phyloP scores from a whole-genome alignment of 2,888 invertebrate genomes.

The Nomada ruficornis region DNA sequence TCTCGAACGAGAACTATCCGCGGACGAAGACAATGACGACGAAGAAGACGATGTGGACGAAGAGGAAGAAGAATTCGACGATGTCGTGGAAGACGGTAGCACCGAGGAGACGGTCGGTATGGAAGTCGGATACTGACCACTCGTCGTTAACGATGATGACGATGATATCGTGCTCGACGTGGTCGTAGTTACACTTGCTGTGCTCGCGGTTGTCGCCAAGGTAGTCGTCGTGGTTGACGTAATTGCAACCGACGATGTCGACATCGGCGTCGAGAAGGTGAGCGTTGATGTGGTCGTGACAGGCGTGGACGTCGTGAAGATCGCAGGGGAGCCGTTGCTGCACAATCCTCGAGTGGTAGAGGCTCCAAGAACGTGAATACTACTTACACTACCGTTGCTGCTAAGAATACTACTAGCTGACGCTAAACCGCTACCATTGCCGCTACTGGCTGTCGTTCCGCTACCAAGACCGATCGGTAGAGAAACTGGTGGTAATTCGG shows the following conservation, averaged over 20 bases:
- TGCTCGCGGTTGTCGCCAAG: constrained; percentile 68
- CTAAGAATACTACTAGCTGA: constrained; percentile 71
- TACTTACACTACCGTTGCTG: constrained; percentile 70
- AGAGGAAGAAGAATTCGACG: constrained; percentile 67
- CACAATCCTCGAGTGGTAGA: constrained; percentile 70
- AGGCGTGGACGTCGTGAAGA: constrained; percentile 12
- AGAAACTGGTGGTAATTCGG: constrained; percentile 81
- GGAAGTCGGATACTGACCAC: constrained; percentile 62
- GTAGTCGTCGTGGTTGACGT: constrained; percentile 65
- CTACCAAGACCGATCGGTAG: constrained; percentile 74
- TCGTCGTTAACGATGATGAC: constrained; percentile 24
- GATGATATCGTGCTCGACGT: constrained; percentile 70
- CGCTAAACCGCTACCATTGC: constrained; percentile 69
- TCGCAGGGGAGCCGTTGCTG: constrained; percentile 28
- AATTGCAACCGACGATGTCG: constrained; percentile 25
- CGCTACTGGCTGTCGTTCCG: constrained; percentile 70
- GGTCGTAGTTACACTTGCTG: constrained; percentile 67
- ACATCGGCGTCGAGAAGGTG: constrained; percentile 36
- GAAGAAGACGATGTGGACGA: constrained; percentile 68
- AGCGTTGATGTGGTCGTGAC: constrained; percentile 39
- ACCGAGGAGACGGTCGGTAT: constrained; percentile 57
- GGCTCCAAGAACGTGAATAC: constrained; percentile 69
- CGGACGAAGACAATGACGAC: constrained; percentile 70
- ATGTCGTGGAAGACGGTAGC: constrained; percentile 64
- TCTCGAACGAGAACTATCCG: constrained; percentile 73